phyloP scores from a whole-genome alignment of 1,140 invertebrate genomes.

The Apis cerana region DNA sequence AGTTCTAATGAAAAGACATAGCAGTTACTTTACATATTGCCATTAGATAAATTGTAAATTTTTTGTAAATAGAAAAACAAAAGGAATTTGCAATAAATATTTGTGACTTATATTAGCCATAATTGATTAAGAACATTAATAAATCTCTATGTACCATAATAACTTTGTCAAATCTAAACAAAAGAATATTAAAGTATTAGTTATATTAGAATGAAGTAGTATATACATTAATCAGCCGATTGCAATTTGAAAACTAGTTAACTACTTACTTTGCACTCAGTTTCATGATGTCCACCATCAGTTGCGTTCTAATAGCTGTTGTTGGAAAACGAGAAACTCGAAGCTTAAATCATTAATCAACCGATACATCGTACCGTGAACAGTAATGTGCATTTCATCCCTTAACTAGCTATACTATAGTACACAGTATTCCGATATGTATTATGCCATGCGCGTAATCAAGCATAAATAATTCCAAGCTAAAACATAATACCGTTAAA shows the following conservation, averaged over 20 bases:
- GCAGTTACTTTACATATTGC: no score
- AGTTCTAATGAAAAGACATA: no score
- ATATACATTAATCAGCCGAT: slow-evolving; percentile 43
- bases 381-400: slow-evolving; percentile 24
- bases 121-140: neutral
- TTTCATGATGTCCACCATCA: slow-evolving; percentile 3
- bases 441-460: neutral
- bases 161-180: neutral
- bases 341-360: slow-evolving; percentile 32
- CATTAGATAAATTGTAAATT: no score
- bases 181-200: neutral
- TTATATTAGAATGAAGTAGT: neutral
- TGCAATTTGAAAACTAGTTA: slow-evolving; percentile 17
- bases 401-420: neutral
- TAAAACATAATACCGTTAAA: neutral
- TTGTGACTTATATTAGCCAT: no score
- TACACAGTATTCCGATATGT: neutral
- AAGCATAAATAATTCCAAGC: neutral
- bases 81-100: no score
- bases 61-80: no score
- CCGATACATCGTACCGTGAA: slow-evolving; percentile 16
- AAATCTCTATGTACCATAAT: neutral
- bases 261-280: slow-evolving; percentile 4
- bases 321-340: slow-evolving; percentile 20
- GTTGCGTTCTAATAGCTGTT: slow-evolving; percentile 15